Evolutionary conservation across 2,113 vertebrate genomes (phyloP).

Genomic region (Uria aalge): DNA sequence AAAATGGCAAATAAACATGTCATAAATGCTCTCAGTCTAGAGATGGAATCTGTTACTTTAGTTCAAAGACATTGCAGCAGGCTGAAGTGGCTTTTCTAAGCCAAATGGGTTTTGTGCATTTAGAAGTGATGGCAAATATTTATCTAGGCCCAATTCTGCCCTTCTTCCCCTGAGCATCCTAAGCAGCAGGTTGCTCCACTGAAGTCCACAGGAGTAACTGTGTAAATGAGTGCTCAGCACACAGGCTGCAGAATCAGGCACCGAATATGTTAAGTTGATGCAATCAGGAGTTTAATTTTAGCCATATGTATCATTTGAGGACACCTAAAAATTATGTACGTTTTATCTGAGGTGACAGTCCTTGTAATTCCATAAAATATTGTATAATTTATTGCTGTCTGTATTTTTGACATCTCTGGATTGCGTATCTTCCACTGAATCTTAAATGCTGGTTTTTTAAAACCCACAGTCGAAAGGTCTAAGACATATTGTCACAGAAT

Average conservation of each 20-base stretch:
- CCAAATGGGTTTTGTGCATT: slow-evolving; percentile 25
- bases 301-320: slow-evolving; percentile 32
- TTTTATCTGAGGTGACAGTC: slow-evolving; percentile 34
- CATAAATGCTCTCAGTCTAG: slow-evolving; percentile 36
- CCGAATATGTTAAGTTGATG: neutral
- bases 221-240: neutral
- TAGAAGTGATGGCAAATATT: slow-evolving; percentile 25
- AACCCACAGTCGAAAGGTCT: neutral
- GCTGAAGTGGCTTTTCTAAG: slow-evolving; percentile 18
- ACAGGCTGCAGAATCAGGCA: neutral
- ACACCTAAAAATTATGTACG: neutral
- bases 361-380: slow-evolving; percentile 36
- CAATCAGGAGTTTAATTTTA: slow-evolving; percentile 53
- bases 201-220: neutral
- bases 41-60: slow-evolving; percentile 33
- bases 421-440: slow-evolving; percentile 47
- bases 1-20: slow-evolving; percentile 52
- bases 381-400: neutral
- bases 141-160: neutral
- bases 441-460: slow-evolving; percentile 30
- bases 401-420: slow-evolving; percentile 36
- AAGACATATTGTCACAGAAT: neutral
- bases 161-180: neutral
- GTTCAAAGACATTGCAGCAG: neutral
- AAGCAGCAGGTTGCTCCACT: neutral